phyloP scores from a whole-genome alignment of 2,113 vertebrate genomes.

The Sylvia atricapilla region DNA sequence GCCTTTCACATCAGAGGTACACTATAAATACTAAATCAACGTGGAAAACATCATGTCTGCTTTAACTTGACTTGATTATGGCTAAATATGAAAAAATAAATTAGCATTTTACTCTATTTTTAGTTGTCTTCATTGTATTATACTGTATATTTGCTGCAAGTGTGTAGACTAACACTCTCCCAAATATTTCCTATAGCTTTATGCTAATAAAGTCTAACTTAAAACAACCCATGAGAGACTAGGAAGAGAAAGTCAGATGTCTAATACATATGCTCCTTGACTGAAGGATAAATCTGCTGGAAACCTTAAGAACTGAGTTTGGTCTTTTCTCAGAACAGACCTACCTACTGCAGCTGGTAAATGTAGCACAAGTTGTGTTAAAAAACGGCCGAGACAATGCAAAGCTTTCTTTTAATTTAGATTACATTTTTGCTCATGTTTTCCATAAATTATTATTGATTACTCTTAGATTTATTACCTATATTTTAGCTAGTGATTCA shows the following conservation, averaged over 20 bases:
- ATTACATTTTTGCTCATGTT: slow-evolving; percentile 13
- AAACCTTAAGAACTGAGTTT: not conserved
- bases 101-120: slow-evolving; percentile 77
- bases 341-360: not conserved
- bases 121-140: slow-evolving; percentile 76
- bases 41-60: slow-evolving; percentile 72
- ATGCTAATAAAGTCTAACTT: slow-evolving; percentile 2
- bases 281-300: not conserved
- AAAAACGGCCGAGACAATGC: not conserved
- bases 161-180: slow-evolving; percentile 43
- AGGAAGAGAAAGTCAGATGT: not conserved
- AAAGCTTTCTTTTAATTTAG: slow-evolving; percentile 55
- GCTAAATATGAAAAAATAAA: slow-evolving; percentile 78
- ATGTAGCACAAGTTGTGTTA: not conserved
- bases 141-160: slow-evolving; percentile 65
- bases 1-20: slow-evolving; percentile 70
- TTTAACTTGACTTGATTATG: slow-evolving; percentile 77
- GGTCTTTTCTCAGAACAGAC: not conserved
- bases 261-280: not conserved
- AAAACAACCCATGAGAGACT: not conserved
- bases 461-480: slow-evolving; percentile 69
- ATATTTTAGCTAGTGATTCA: slow-evolving; percentile 64
- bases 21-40: slow-evolving; percentile 77
- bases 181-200: slow-evolving; percentile 34
- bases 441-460: slow-evolving; percentile 66